A percentile compares a stretch with the other conserved stretches of the same genome.
Conservation (phyloP, 1,140 invertebrate species). For the Choristoneura fumiferana region DNA sequence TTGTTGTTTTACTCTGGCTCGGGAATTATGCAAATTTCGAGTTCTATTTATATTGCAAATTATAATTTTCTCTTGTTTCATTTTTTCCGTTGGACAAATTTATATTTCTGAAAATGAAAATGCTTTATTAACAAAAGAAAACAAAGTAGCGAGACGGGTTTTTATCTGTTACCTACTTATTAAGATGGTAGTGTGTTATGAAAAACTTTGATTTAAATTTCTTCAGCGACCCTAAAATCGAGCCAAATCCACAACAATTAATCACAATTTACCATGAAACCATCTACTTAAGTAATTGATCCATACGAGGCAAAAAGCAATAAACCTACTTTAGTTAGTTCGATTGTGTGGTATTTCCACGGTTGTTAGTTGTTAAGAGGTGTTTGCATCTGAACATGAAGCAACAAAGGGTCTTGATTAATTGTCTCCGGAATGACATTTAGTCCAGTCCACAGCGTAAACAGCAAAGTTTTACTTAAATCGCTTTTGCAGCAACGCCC, state of each 20-base stretch:
- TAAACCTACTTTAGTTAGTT: not conserved
- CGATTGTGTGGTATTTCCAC: not conserved
- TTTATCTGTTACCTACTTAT: no score
- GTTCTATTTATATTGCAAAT: not conserved
- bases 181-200: no score
- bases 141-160: no score
- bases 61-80: not conserved
- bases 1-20: not conserved
- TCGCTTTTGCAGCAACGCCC: constrained; percentile 43
- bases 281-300: no score
- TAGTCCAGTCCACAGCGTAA: constrained; percentile 35
- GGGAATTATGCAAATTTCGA: not conserved
- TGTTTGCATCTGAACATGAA: constrained; percentile 36
- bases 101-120: no score
- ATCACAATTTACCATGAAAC: no score
- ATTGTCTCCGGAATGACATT: constrained; percentile 42
- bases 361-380: constrained; percentile 24
- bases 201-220: no score
- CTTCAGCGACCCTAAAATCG: no score
- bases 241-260: no score
- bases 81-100: no score
- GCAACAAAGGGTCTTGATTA: constrained; percentile 46
- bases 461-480: constrained; percentile 57
- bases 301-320: no score
- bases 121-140: no score